Evolutionary conservation across 2,113 vertebrate species (phyloP), one percentile per base, ranked within the genome.

Genomic region (Stomatorhinus ivindoensis): DNA sequence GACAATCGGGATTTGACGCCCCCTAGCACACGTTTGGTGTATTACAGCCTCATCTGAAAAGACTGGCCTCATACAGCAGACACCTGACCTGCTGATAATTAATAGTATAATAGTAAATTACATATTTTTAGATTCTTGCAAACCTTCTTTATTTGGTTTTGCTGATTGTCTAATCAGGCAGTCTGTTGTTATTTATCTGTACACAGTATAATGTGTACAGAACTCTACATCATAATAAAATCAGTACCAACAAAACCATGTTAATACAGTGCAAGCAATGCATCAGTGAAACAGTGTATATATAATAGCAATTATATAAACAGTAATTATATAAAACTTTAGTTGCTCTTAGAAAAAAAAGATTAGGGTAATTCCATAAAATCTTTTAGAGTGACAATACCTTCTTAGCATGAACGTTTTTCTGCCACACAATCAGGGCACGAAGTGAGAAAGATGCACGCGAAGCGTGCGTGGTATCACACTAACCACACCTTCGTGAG

Each of bases 401-500:
- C 73, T 80, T 80, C 35, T 39, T 80, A 42, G 35, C 9, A 17
- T 80, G 73, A 80, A 80, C 17, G 73, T 80, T 80, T 87, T 51
- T 35, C 27, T 35, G 31, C 47, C n/a, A 17, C 46, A 53, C 10
- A 55, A n/a, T 50, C 73, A 42, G 73, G 42, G 73, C 17, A 80
- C 4, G 35, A 42, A 80, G 15, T 42, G 17, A 80, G 31, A 80
- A 80, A 42, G 73, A 80, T 42, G 27, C 24, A 13, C 15, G 10
- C 47, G 27, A 48, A 35, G 24, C 2, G 35, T 31, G 13, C 50
- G 39, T 84, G 55, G 85, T 89, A 84, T 84, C 13, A 84, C 73
- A n/a, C 42, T 53, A 84, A 61, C 88, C 88, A 83, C 73, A 39
- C 88, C 50, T 58, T 89, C 13, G 27, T n/a, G 51, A 86, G 19